A percentile compares a stretch with the other conserved stretches of the same genome.
These are phyloP conservation scores for Tichodroma muraria DNA, from an alignment of 2,113 vertebrate species.

Conservation along the genomic window DNA sequence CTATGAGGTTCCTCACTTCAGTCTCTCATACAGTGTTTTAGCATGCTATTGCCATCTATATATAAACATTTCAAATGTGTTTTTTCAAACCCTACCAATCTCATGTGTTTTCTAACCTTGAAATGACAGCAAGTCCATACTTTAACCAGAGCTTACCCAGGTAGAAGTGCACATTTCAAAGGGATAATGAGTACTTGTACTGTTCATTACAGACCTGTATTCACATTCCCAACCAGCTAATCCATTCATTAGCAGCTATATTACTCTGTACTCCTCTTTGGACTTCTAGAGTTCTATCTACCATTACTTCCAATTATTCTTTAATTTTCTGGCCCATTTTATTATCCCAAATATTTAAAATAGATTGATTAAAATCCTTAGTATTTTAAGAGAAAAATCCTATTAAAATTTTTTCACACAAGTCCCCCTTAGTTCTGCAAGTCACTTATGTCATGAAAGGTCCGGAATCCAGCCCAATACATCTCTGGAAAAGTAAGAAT, in stretches of 20 bases:
- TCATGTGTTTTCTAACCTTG: rapidly evolving
- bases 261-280: background rate
- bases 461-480: background rate
- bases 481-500: background rate
- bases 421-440: background rate
- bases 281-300: background rate
- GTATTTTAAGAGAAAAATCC: background rate
- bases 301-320: background rate
- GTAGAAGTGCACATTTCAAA: background rate
- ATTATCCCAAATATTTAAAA: background rate
- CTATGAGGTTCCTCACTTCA: background rate
- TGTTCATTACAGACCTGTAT: background rate
- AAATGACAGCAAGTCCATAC: background rate
- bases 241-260: background rate
- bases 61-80: background rate
- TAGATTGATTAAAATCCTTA: background rate
- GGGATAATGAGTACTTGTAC: background rate
- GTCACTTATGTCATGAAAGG: background rate
- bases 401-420: background rate
- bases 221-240: background rate
- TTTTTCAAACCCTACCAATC: background rate
- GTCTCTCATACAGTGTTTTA: background rate
- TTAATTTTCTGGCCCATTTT: background rate
- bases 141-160: background rate
- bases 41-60: background rate